These are phyloP conservation scores for Phasia obesa DNA, from an alignment of 2,888 invertebrate species.

Conservation along the genomic window DNA sequence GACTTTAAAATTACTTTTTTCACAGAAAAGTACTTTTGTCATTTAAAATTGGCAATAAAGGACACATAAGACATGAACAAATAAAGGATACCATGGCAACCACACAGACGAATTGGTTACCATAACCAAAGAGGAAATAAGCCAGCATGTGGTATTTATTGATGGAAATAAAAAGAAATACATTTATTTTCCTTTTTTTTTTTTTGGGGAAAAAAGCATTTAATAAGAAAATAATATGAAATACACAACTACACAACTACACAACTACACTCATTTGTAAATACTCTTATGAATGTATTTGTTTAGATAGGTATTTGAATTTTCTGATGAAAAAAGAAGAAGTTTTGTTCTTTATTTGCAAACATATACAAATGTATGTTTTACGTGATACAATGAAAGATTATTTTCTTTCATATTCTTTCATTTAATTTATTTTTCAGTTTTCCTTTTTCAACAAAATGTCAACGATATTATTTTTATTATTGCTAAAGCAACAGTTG, in stretches of 20 bases:
- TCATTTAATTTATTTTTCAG: not conserved
- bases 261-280: too few species aligned
- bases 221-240: not conserved
- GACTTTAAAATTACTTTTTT: not conserved
- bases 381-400: slow-evolving; percentile 17
- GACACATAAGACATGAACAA: slow-evolving; percentile 18
- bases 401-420: not conserved
- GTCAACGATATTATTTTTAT: slow-evolving; percentile 35
- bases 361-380: slow-evolving; percentile 1
- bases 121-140: slow-evolving; percentile 12
- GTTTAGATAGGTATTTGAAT: not conserved
- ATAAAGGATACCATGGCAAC: slow-evolving; percentile 30
- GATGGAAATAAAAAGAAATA: slow-evolving; percentile 26
- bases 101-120: not conserved
- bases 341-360: slow-evolving; percentile 4
- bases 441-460: not conserved
- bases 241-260: too few species aligned
- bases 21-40: slow-evolving; percentile 7
- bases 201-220: not conserved
- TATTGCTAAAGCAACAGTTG: slow-evolving; percentile 50
- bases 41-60: slow-evolving; percentile 26
- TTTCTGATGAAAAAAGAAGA: not conserved
- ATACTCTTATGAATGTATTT: not conserved
- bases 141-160: slow-evolving; percentile 65
- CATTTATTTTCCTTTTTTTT: too few species aligned